A percentile compares a stretch with the other conserved stretches of the same genome.
phyloP scores from a whole-genome alignment of 2,888 invertebrate genomes.

The Antheraea yamamai region DNA sequence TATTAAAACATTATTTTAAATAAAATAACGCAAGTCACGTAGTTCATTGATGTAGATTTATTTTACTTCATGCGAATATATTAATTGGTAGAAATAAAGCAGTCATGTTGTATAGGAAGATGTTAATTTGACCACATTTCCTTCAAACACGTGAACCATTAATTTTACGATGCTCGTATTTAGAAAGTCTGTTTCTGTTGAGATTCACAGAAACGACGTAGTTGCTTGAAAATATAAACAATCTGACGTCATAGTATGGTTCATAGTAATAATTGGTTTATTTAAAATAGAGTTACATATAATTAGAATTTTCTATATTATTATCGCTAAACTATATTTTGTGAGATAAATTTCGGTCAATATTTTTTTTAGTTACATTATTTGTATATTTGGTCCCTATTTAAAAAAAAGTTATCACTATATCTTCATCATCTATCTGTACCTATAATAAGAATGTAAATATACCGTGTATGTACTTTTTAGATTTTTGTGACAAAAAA shows the following conservation, averaged over 20 bases:
- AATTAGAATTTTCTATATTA: not conserved
- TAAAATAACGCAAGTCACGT: not conserved
- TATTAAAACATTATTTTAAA: not conserved
- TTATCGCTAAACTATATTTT: not conserved
- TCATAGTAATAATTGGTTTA: not conserved
- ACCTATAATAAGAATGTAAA: too few relatives aligned
- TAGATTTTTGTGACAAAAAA: too few relatives aligned
- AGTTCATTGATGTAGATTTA: not conserved
- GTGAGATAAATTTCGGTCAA: too few relatives aligned
- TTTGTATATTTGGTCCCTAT: not conserved
- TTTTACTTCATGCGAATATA: not conserved
- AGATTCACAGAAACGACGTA: not conserved
- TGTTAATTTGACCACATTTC: conserved; percentile 1
- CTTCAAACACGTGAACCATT: not conserved
- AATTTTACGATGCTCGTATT: conserved; percentile 3
- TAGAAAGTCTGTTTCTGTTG: not conserved
- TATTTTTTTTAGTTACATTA: too few relatives aligned
- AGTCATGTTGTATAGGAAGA: not conserved
- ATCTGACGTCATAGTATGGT: not conserved
- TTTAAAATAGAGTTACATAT: not conserved
- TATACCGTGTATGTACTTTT: too few relatives aligned
- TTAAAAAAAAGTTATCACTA: not conserved
- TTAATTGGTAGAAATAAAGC: not conserved
- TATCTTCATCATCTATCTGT: too few relatives aligned
- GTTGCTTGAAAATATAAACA: not conserved